Percentiles rank a stretch among this genome's conserved stretches.
Evolutionary conservation across 2,113 vertebrate genomes (phyloP).

Genomic region (Grantiella picta): DNA sequence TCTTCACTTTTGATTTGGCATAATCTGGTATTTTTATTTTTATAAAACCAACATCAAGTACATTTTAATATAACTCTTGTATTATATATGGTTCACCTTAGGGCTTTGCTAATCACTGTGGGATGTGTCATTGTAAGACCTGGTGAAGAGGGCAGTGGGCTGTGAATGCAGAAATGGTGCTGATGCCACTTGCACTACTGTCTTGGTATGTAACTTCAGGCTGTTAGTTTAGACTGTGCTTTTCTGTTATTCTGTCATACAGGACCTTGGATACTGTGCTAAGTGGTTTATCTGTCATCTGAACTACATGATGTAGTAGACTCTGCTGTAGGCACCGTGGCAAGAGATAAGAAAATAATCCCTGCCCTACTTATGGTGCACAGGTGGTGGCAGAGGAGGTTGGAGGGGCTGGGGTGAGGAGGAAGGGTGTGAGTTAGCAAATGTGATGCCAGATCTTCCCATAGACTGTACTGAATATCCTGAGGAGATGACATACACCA

Average conservation of each 20-base stretch:
- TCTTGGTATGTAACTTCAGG: background rate
- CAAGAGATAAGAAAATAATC: background rate
- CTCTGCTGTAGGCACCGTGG: background rate
- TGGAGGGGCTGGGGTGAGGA: background rate
- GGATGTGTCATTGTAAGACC: background rate
- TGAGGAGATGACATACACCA: background rate
- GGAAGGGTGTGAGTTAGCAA: background rate
- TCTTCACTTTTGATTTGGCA: background rate
- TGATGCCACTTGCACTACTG: background rate
- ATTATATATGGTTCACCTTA: background rate
- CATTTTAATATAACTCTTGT: background rate
- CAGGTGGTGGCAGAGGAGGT: background rate
- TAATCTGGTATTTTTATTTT: background rate
- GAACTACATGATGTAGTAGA: background rate
- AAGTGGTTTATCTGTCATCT: background rate
- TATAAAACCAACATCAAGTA: background rate
- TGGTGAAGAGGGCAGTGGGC: background rate
- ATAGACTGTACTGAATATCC: background rate
- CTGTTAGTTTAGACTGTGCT: background rate
- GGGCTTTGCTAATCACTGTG: background rate
- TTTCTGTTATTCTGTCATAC: background rate
- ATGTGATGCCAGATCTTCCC: background rate
- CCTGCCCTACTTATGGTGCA: accelerated
- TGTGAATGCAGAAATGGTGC: background rate
- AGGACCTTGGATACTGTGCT: background rate